Evolutionary conservation across 2,888 invertebrate species (phyloP).

Genomic region (Parnassius apollo): DNA sequence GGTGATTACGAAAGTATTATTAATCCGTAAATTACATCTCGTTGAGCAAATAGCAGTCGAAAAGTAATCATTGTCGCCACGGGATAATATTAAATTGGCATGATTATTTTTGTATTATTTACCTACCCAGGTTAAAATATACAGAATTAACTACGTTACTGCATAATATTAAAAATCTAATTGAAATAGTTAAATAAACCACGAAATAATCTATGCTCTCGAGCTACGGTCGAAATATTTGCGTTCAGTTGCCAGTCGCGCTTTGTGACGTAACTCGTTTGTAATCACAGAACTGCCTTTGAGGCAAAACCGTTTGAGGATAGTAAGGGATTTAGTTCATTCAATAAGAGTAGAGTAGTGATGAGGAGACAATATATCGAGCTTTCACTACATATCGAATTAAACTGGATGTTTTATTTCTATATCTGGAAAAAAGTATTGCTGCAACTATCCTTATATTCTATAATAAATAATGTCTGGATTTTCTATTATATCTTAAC

Average conservation of each 20-base stretch:
- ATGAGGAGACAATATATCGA: neutral
- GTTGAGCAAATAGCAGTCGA: slow-evolving; percentile 7
- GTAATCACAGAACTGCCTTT: slow-evolving; percentile 13
- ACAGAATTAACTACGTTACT: no score
- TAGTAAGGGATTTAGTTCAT: slow-evolving; percentile 14
- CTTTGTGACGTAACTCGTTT: slow-evolving; percentile 9
- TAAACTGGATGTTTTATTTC: no score
- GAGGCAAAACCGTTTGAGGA: slow-evolving; percentile 1
- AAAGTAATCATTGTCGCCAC: neutral
- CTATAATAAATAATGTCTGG: no score
- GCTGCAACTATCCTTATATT: no score
- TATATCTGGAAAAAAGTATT: no score
- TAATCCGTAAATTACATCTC: slow-evolving; percentile 10
- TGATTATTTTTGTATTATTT: neutral
- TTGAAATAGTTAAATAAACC: neutral
- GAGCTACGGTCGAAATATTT: slow-evolving; percentile 3
- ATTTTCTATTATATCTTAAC: no score
- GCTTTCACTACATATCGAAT: neutral
- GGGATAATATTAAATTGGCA: slow-evolving; percentile 10
- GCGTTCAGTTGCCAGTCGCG: slow-evolving; percentile 1
- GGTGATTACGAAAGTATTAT: slow-evolving; percentile 14
- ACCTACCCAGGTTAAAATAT: neutral
- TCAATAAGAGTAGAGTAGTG: slow-evolving; percentile 6
- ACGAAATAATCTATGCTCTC: slow-evolving; percentile 1
- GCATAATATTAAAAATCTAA: no score